Evolutionary conservation across 2,113 vertebrate species (phyloP).

Genomic region (Psittacula cyanocephala): DNA sequence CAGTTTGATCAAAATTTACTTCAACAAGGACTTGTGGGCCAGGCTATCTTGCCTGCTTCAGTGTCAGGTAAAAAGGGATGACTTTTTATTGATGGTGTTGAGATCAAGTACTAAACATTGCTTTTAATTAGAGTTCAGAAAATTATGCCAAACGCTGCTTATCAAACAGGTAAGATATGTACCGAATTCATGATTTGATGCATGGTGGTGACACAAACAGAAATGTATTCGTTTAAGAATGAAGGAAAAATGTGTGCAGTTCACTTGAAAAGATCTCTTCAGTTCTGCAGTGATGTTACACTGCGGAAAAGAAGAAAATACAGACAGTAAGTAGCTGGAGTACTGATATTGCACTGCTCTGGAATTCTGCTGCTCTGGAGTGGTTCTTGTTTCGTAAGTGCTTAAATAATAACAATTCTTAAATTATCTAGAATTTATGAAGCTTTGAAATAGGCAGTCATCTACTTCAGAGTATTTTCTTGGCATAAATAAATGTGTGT

Average conservation of each 20-base stretch:
- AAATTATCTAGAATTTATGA: background rate
- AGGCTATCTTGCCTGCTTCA: constrained; percentile 91
- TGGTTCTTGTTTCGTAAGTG: background rate
- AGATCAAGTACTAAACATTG: background rate
- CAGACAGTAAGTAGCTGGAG: background rate
- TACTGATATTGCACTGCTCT: background rate
- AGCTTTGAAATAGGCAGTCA: background rate
- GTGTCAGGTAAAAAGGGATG: constrained; percentile 84
- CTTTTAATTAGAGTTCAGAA: background rate
- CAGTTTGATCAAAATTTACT: constrained; percentile 91
- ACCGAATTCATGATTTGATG: background rate
- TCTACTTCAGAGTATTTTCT: background rate
- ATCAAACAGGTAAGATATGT: background rate
- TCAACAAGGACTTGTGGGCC: constrained; percentile 89
- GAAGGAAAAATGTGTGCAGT: background rate
- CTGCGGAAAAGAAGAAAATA: background rate
- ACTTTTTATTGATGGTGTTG: background rate
- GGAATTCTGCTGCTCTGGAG: background rate
- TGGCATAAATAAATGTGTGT: background rate
- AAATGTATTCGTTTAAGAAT: background rate
- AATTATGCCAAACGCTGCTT: background rate
- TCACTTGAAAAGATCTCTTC: background rate
- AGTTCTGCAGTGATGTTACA: background rate
- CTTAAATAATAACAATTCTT: background rate
- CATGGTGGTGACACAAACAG: background rate